Evolutionary conservation across 1,140 invertebrate species (phyloP).

Genomic region (Panagrolaimus sp.): DNA sequence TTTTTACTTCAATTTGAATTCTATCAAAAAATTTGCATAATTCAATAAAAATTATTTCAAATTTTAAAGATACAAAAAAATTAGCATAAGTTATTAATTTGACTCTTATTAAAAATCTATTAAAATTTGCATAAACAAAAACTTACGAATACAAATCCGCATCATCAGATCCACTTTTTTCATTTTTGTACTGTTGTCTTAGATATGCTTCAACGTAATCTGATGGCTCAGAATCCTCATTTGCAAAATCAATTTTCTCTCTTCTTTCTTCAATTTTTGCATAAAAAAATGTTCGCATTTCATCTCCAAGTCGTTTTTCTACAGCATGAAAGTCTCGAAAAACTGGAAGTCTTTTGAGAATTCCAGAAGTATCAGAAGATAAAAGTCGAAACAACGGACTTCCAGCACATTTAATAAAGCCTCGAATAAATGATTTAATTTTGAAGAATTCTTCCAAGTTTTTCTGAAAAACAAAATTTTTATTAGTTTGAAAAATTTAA

Average conservation of each 20-base stretch:
- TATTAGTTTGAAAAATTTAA: too few relatives aligned
- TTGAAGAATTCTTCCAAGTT: neutral
- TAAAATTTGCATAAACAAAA: too few relatives aligned
- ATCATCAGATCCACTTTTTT: neutral
- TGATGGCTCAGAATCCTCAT: neutral
- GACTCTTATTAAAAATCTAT: too few relatives aligned
- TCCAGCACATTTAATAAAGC: neutral
- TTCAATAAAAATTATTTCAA: too few relatives aligned
- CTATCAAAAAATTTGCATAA: too few relatives aligned
- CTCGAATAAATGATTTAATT: neutral
- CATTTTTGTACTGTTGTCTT: neutral
- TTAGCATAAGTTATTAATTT: too few relatives aligned
- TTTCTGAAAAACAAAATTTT: neutral
- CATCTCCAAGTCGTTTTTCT: neutral
- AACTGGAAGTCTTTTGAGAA: neutral
- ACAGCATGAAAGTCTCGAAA: neutral
- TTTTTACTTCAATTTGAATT: too few relatives aligned
- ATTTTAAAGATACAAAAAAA: too few relatives aligned
- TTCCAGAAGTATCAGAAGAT: neutral
- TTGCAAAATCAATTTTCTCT: neutral
- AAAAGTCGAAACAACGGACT: neutral
- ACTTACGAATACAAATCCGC: neutral
- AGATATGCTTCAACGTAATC: slow-evolving; percentile 10
- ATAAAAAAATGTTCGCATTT: neutral
- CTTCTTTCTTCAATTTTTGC: slow-evolving; percentile 4